Conservation (phyloP, 2,113 vertebrate genomes). For the Leucosticte australis region DNA sequence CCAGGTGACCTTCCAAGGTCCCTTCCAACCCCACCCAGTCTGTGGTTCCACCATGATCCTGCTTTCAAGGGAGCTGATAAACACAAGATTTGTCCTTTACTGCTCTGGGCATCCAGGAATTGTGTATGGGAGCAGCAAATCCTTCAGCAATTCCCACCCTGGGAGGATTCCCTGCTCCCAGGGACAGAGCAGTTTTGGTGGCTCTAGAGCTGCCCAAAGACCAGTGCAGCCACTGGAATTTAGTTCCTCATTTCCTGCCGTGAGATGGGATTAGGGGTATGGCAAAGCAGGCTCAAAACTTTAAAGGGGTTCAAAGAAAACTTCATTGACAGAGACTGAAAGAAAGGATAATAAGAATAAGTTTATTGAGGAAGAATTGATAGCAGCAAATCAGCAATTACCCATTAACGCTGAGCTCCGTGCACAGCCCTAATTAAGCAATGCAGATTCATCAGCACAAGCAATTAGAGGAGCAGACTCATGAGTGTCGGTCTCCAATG, state of each 20-base stretch:
- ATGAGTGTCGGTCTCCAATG: neutral
- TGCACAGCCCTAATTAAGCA: conserved; percentile 46
- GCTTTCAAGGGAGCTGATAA: neutral
- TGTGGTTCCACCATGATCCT: neutral
- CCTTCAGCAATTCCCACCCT: neutral
- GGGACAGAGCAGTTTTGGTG: neutral
- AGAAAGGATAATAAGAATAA: neutral
- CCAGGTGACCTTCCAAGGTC: neutral
- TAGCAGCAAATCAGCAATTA: neutral
- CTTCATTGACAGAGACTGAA: neutral
- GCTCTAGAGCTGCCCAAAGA: neutral
- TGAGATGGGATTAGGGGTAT: neutral
- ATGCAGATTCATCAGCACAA: conserved; percentile 31
- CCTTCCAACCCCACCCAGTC: neutral
- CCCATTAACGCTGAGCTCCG: neutral
- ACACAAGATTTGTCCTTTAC: neutral
- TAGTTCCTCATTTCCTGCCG: neutral
- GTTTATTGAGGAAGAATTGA: neutral
- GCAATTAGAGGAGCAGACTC: conserved; percentile 39
- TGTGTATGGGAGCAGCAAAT: neutral
- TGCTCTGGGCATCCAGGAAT: neutral
- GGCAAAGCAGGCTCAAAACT: neutral
- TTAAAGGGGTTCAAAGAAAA: neutral
- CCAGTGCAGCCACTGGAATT: neutral
- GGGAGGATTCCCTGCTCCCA: neutral